phyloP scores from a whole-genome alignment of 2,797 vertebrate species.

The Scolopax rusticola region DNA sequence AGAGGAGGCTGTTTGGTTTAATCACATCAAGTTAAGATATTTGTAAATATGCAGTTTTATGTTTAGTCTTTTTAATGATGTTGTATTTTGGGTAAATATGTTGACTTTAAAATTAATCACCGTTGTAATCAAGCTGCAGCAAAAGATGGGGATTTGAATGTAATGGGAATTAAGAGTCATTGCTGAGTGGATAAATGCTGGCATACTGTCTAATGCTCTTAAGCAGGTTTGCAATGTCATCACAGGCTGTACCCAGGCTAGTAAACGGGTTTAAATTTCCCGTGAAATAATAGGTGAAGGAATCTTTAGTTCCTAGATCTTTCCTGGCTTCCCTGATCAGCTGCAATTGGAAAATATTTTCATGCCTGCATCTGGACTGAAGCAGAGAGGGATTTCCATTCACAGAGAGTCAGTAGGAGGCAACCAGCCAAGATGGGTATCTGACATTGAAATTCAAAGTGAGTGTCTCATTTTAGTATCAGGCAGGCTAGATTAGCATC shows the following conservation, averaged over 20 bases:
- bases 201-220: slow-evolving; percentile 48
- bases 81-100: slow-evolving; percentile 67
- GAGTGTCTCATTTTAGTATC: neutral
- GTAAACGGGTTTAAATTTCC: neutral
- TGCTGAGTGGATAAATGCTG: slow-evolving; percentile 60
- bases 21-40: slow-evolving; percentile 54
- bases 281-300: neutral
- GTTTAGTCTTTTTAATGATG: slow-evolving; percentile 69
- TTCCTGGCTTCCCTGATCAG: neutral
- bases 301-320: neutral
- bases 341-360: neutral
- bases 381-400: neutral
- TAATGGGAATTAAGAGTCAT: slow-evolving; percentile 64
- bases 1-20: slow-evolving; percentile 27
- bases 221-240: slow-evolving; percentile 32
- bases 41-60: slow-evolving; percentile 62
- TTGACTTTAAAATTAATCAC: slow-evolving; percentile 72
- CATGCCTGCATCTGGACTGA: neutral
- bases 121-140: slow-evolving; percentile 59
- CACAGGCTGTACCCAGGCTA: neutral
- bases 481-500: neutral
- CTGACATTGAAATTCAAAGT: neutral
- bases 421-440: neutral
- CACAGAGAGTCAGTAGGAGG: neutral
- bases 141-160: slow-evolving; percentile 50